These are phyloP conservation scores for Gastrophysa polygoni DNA, from an alignment of 2,888 invertebrate species.

Conservation along the genomic window DNA sequence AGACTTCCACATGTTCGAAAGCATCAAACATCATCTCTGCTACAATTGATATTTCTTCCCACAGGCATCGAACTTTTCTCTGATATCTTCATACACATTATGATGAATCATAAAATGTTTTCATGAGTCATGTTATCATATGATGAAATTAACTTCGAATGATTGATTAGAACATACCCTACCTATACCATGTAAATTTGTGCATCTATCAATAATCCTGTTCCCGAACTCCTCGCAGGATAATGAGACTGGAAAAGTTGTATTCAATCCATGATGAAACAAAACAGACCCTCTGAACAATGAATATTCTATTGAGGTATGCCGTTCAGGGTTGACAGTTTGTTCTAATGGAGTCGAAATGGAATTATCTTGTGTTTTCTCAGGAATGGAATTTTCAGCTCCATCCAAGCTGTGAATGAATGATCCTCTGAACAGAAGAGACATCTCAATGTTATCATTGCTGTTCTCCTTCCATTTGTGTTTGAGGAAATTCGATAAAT, in stretches of 20 bases:
- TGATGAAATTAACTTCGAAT: too few relatives aligned
- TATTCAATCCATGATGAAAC: constrained; percentile 7
- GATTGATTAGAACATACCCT: too few relatives aligned
- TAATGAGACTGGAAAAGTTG: neutral
- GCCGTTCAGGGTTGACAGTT: neutral
- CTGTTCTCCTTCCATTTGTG: constrained; percentile 3
- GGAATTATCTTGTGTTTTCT: constrained; percentile 2
- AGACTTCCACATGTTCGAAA: too few relatives aligned
- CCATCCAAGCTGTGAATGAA: constrained; percentile 11
- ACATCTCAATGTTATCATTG: constrained; percentile 13
- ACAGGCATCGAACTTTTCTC: too few relatives aligned
- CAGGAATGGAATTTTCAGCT: constrained; percentile 12
- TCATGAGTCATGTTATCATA: too few relatives aligned
- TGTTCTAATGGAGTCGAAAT: constrained; percentile 5
- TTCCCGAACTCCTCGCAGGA: neutral
- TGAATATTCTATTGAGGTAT: constrained; percentile 11
- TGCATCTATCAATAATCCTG: neutral
- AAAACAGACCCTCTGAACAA: neutral
- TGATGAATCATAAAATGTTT: too few relatives aligned
- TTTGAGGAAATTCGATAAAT: constrained; percentile 17
- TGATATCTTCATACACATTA: too few relatives aligned
- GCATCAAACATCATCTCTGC: too few relatives aligned
- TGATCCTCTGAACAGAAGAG: constrained; percentile 2
- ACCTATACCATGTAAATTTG: too few relatives aligned
- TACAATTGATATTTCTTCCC: too few relatives aligned